Conservation (phyloP, 2,888 invertebrate species). For the Drosophila paranaensis region DNA sequence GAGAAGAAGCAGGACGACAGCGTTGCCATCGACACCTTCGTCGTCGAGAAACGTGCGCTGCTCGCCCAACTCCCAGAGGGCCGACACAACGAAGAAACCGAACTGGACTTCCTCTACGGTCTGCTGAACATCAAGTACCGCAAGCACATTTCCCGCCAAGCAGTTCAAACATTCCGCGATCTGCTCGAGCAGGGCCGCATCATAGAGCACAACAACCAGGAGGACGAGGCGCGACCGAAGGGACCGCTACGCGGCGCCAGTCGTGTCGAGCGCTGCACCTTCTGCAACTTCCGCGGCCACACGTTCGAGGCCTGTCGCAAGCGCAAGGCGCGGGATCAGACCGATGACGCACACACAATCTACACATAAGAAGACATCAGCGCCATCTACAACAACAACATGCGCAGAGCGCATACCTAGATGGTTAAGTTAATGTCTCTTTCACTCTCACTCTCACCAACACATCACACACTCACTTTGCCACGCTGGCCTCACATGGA, state of each 20-base stretch:
- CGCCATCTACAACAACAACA: conserved; percentile 20
- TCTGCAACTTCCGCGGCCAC: conserved; percentile 82
- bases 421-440: conserved; percentile 19
- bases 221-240: conserved; percentile 43
- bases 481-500: conserved; percentile 39
- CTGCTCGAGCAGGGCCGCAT: conserved; percentile 81
- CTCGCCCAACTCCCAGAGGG: conserved; percentile 81
- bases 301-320: conserved; percentile 79
- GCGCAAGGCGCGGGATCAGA: conserved; percentile 43
- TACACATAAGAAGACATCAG: conserved; percentile 42
- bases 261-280: conserved; percentile 75
- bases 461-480: conserved; percentile 42
- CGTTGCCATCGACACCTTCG: conserved; percentile 79
- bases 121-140: conserved; percentile 81
- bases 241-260: conserved; percentile 62
- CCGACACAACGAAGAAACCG: conserved; percentile 81
- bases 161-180: conserved; percentile 77
- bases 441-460: conserved; percentile 6
- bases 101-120: conserved; percentile 82
- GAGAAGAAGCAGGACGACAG: conserved; percentile 72
- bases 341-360: neutral
- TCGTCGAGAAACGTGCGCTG: conserved; percentile 81
- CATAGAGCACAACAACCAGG: conserved; percentile 79
- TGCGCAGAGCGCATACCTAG: conserved; percentile 31
- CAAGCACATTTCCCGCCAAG: conserved; percentile 77